Conservation (phyloP, 2,888 invertebrate species). For the Panzeria rudis region DNA sequence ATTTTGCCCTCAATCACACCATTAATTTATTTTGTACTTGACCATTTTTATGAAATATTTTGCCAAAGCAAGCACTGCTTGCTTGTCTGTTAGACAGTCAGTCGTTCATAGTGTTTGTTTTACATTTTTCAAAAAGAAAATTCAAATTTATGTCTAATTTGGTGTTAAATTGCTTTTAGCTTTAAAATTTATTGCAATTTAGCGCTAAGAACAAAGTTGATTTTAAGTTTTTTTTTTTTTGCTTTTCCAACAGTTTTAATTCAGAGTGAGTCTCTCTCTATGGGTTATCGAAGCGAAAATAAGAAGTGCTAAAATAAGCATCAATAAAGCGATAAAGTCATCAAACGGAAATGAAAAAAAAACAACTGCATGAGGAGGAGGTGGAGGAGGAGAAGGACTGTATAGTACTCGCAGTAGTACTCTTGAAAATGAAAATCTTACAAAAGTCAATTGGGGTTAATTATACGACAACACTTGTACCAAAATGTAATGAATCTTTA, state of each 20-base stretch:
- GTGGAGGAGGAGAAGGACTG: slow-evolving; percentile 1
- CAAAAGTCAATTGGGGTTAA: slow-evolving; percentile 59
- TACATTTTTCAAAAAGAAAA: slow-evolving; percentile 1
- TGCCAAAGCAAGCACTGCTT: not conserved
- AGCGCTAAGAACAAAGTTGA: slow-evolving; percentile 5
- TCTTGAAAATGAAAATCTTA: slow-evolving; percentile 21
- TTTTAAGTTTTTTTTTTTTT: not conserved
- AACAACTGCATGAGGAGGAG: not conserved
- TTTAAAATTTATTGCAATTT: slow-evolving; percentile 60
- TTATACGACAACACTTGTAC: slow-evolving; percentile 42
- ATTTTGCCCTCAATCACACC: not conserved
- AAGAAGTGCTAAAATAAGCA: slow-evolving; percentile 26
- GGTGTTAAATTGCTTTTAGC: slow-evolving; percentile 56
- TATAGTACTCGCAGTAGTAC: not conserved
- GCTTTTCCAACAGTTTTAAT: not conserved
- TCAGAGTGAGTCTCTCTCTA: not conserved
- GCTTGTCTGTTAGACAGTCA: not conserved
- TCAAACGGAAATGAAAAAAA: slow-evolving; percentile 5
- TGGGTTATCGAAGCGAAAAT: not conserved
- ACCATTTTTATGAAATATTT: slow-evolving; percentile 12
- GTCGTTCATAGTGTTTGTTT: not conserved
- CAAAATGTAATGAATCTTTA: slow-evolving; percentile 28
- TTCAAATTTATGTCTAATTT: slow-evolving; percentile 63
- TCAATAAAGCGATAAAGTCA: slow-evolving; percentile 53
- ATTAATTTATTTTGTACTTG: slow-evolving; percentile 11